These are phyloP conservation scores for Aplidium turbinatum DNA, from an alignment of 23 tunicate species.

Conservation along the genomic window DNA sequence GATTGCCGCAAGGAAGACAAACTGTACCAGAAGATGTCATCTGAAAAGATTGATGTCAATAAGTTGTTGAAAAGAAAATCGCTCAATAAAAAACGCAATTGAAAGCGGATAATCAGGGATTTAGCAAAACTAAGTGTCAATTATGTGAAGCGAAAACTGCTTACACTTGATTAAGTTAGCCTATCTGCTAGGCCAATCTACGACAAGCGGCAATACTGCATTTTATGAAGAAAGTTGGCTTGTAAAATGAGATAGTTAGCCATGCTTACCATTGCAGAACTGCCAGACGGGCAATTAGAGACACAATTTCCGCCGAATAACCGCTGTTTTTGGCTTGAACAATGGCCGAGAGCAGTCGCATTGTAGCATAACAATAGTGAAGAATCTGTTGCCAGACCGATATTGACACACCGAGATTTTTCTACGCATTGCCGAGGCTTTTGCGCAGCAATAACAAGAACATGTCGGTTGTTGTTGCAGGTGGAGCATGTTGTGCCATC, in stretches of 20 bases:
- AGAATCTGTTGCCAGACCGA: conserved; percentile 4
- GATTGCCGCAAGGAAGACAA: conserved; percentile 59
- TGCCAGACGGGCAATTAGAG: conserved; percentile 35
- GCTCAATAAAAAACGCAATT: too few relatives aligned
- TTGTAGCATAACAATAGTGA: conserved; percentile 17
- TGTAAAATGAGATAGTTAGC: too few relatives aligned
- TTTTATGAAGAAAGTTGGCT: too few relatives aligned
- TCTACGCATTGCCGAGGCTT: conserved; percentile 11
- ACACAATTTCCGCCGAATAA: conserved; percentile 22
- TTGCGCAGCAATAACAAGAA: background rate
- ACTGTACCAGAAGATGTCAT: conserved; percentile 25
- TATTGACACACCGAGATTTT: conserved; percentile 3
- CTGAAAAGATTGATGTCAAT: too few relatives aligned
- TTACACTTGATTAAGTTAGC: too few relatives aligned
- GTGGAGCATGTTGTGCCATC: conserved; percentile 9
- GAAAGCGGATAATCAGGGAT: too few relatives aligned
- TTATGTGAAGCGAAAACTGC: too few relatives aligned
- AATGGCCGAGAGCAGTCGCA: conserved; percentile 1
- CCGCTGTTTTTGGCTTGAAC: background rate
- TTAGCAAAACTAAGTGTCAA: too few relatives aligned
- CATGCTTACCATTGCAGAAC: conserved; percentile 38
- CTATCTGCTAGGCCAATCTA: too few relatives aligned
- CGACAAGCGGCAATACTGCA: too few relatives aligned
- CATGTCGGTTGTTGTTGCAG: conserved; percentile 4
- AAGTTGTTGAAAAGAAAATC: too few relatives aligned